Percentiles rank a stretch among this genome's conserved stretches.
Evolutionary conservation across 1,140 invertebrate species (phyloP).

Genomic region (Pachyrhynchus sulphureomaculatus): DNA sequence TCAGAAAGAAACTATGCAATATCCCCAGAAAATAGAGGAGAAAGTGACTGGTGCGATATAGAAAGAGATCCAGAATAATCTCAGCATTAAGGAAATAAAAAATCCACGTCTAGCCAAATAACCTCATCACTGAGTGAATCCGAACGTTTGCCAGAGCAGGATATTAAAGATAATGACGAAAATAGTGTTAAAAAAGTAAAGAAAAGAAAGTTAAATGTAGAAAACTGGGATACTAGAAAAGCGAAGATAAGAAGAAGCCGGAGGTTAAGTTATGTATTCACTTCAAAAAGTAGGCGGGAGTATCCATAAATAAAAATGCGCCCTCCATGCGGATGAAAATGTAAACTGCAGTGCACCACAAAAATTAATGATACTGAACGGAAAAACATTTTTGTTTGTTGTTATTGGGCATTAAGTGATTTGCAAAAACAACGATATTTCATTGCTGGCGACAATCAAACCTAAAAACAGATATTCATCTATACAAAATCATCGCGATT

Average conservation of each 20-base stretch:
- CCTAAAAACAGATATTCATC: neutral
- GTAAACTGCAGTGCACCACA: neutral
- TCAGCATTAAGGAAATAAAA: no score
- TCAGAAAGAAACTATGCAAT: neutral
- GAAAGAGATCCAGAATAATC: neutral
- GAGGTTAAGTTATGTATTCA: neutral
- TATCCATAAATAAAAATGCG: neutral
- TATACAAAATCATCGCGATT: neutral
- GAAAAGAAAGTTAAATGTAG: constrained; percentile 1
- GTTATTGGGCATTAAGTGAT: constrained; percentile 5
- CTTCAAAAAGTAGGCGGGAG: neutral
- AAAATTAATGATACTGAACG: neutral
- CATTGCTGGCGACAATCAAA: constrained; percentile 7
- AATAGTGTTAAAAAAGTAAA: no score
- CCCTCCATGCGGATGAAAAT: neutral
- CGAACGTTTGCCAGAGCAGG: no score
- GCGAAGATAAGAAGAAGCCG: constrained; percentile 1
- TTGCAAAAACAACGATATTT: neutral
- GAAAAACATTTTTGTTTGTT: neutral
- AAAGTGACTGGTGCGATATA: neutral
- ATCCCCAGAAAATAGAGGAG: neutral
- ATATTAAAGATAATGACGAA: no score
- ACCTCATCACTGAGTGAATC: no score
- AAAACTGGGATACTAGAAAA: constrained; percentile 4
- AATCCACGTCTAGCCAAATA: no score